phyloP scores from a whole-genome alignment of 2,888 invertebrate species.

The Xylocampa areola region DNA sequence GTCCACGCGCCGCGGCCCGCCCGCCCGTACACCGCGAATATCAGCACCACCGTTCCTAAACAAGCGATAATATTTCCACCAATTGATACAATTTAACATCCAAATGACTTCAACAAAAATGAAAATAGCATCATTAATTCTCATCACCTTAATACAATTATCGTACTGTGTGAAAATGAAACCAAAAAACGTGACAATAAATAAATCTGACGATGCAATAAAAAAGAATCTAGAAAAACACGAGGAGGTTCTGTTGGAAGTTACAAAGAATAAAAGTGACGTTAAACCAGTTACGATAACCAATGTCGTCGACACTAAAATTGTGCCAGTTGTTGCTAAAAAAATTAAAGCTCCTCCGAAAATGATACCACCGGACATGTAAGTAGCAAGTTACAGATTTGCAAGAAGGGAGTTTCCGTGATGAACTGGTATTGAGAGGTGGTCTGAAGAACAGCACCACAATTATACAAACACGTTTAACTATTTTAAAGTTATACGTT shows the following conservation, averaged over 20 bases:
- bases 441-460: too few relatives aligned
- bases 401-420: too few relatives aligned
- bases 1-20: slow-evolving; percentile 52
- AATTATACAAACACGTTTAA: too few relatives aligned
- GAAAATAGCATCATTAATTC: slow-evolving; percentile 35
- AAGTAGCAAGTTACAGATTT: slow-evolving; percentile 56
- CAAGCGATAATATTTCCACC: neutral
- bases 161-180: slow-evolving; percentile 60
- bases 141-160: slow-evolving; percentile 37
- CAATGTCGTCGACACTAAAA: slow-evolving; percentile 70
- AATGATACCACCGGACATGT: slow-evolving; percentile 74
- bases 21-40: slow-evolving; percentile 38
- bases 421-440: too few relatives aligned
- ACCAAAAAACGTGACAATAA: slow-evolving; percentile 49
- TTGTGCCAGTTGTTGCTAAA: slow-evolving; percentile 60
- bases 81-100: slow-evolving; percentile 3
- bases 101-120: slow-evolving; percentile 32
- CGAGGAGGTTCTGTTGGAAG: slow-evolving; percentile 66
- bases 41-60: neutral
- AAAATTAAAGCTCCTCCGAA: slow-evolving; percentile 58
- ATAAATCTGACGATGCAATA: slow-evolving; percentile 68
- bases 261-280: slow-evolving; percentile 72
- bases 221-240: slow-evolving; percentile 75
- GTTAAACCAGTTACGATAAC: slow-evolving; percentile 71
- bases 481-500: too few relatives aligned